A percentile compares a stretch with the other conserved stretches of the same genome.
These are phyloP conservation scores for Flabesymbios commensalis DNA, from an alignment of 2,888 invertebrate species.

Conservation along the genomic window DNA sequence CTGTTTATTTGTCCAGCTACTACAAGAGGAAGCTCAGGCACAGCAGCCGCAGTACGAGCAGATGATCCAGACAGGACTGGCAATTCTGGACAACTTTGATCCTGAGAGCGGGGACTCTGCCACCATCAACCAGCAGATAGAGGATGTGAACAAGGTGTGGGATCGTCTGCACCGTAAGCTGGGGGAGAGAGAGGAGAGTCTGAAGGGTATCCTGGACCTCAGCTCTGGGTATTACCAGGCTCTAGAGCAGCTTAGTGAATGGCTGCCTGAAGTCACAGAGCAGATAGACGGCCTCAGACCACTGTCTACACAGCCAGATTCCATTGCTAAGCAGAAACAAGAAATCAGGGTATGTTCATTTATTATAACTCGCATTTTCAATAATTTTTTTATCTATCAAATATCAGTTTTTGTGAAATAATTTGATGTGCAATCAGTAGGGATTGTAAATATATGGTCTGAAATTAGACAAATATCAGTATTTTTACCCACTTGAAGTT, in stretches of 20 bases:
- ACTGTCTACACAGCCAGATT: slow-evolving; percentile 67
- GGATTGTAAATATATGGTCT: no score
- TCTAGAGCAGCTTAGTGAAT: slow-evolving; percentile 79
- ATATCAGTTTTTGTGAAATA: no score
- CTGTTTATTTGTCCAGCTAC: no score
- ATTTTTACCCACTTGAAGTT: no score
- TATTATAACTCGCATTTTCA: no score
- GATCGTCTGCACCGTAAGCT: slow-evolving; percentile 78
- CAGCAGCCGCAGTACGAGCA: slow-evolving; percentile 89
- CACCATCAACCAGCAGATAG: slow-evolving; percentile 62
- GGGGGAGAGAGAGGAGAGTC: slow-evolving; percentile 83
- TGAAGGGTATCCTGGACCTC: slow-evolving; percentile 90
- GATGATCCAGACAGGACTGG: slow-evolving; percentile 79
- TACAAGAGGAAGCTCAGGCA: slow-evolving; percentile 90
- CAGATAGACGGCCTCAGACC: slow-evolving; percentile 79
- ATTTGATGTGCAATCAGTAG: no score
- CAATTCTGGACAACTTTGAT: slow-evolving; percentile 70
- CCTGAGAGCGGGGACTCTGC: slow-evolving; percentile 59
- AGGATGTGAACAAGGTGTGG: slow-evolving; percentile 75
- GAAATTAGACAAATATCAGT: no score
- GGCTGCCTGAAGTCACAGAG: slow-evolving; percentile 85
- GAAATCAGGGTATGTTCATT: slow-evolving; percentile 71
- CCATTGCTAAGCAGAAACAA: slow-evolving; percentile 80
- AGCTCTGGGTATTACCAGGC: slow-evolving; percentile 91
- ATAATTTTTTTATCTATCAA: no score